These are phyloP conservation scores for Antedon mediterranea DNA, from an alignment of 53 echinoderm and acorn worm species.

Conservation along the genomic window DNA sequence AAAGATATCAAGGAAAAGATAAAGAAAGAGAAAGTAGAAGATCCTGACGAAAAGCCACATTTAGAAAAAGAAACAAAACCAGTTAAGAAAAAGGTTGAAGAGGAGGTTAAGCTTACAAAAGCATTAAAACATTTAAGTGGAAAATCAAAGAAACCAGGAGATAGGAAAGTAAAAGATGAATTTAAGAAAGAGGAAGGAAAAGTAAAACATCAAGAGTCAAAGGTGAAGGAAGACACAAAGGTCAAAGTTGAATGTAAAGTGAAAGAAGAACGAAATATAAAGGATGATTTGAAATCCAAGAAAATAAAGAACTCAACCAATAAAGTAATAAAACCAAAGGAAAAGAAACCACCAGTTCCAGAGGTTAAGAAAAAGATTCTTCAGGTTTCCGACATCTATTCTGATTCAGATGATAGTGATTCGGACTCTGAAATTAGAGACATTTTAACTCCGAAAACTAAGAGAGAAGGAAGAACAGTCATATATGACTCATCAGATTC, in stretches of 20 bases:
- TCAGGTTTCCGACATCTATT: background rate
- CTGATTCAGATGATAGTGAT: background rate
- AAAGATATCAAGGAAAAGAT: constrained; percentile 5
- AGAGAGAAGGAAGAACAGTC: background rate
- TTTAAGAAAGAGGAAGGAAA: constrained; percentile 21
- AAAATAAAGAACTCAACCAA: constrained; percentile 1
- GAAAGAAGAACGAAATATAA: constrained; percentile 12
- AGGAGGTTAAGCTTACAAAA: constrained; percentile 1
- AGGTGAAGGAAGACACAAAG: constrained; percentile 31
- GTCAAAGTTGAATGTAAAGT: constrained; percentile 17
- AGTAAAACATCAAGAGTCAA: constrained; percentile 8
- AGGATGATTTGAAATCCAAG: constrained; percentile 16
- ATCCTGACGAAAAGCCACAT: constrained; percentile 18
- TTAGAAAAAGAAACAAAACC: constrained; percentile 7
- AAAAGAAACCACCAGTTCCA: constrained; percentile 10
- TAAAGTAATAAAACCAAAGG: constrained; percentile 11
- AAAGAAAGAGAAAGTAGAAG: constrained; percentile 21
- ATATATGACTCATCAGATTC: background rate
- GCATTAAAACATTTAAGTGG: background rate
- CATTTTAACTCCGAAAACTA: background rate
- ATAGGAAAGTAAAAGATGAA: constrained; percentile 19
- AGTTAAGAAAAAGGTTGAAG: constrained; percentile 20
- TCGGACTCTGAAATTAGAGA: background rate
- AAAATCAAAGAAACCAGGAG: constrained; percentile 10
- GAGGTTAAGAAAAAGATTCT: constrained; percentile 1